Conservation (phyloP, 1,140 invertebrate genomes). For the Tetranychus cinnabarinus region DNA sequence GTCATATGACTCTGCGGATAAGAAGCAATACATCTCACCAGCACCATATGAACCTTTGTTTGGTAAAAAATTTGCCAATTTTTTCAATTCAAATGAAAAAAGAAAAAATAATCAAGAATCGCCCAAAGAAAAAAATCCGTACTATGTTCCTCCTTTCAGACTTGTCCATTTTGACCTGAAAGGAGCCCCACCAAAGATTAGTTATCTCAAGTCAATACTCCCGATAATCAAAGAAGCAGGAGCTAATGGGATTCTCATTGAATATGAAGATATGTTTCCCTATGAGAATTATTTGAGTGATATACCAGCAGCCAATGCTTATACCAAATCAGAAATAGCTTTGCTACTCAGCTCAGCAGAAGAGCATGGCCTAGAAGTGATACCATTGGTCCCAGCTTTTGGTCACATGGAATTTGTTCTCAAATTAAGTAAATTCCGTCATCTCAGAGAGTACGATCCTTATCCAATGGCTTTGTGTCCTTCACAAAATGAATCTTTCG, state of each 20-base stretch:
- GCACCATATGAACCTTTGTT: too few species aligned
- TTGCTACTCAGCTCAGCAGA: conserved; percentile 36
- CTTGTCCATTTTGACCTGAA: conserved; percentile 51
- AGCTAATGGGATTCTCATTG: conserved; percentile 68
- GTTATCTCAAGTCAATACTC: conserved; percentile 34
- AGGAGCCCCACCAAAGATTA: conserved; percentile 39
- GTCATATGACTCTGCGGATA: too few species aligned
- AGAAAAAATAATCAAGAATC: neutral
- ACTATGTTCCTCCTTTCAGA: conserved; percentile 17
- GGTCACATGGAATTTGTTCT: conserved; percentile 77
- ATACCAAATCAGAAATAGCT: conserved; percentile 38
- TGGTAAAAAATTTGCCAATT: neutral
- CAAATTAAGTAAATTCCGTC: conserved; percentile 47
- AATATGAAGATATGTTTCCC: conserved; percentile 97
- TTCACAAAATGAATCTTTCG: conserved; percentile 38
- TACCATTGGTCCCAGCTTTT: conserved; percentile 85
- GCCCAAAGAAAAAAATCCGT: neutral
- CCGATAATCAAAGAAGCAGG: conserved; percentile 36
- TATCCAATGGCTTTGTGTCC: conserved; percentile 65
- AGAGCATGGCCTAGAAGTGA: conserved; percentile 43
- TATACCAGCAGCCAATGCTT: conserved; percentile 48
- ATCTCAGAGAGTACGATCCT: conserved; percentile 46
- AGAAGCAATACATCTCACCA: too few species aligned
- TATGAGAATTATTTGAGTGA: conserved; percentile 41
- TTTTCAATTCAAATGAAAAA: neutral